Conservation (phyloP, 1,140 invertebrate genomes). For the Hesperophylax magnus region DNA sequence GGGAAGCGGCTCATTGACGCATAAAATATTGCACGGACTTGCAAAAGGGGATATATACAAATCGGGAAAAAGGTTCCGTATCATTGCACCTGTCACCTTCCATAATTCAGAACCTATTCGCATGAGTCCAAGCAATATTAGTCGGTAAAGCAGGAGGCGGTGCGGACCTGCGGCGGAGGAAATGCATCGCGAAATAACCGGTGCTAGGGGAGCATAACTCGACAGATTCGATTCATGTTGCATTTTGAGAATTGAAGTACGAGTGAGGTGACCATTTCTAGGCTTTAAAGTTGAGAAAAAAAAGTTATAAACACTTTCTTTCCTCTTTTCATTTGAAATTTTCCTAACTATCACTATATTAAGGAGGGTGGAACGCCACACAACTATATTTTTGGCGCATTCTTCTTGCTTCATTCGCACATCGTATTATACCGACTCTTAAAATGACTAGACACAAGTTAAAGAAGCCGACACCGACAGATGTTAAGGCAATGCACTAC, state of each 20-base stretch:
- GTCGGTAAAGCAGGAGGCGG: slow-evolving; percentile 5
- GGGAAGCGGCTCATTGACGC: slow-evolving; percentile 56
- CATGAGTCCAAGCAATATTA: slow-evolving; percentile 52
- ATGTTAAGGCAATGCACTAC: too few species aligned
- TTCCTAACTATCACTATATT: too few species aligned
- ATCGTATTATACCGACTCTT: too few species aligned
- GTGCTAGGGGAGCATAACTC: background rate
- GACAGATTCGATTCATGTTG: slow-evolving; percentile 7
- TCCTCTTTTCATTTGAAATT: too few species aligned
- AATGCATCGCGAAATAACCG: slow-evolving; percentile 22
- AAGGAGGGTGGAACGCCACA: too few species aligned
- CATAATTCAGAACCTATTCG: slow-evolving; percentile 55
- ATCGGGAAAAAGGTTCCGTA: slow-evolving; percentile 56
- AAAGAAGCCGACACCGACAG: too few species aligned
- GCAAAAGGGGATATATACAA: slow-evolving; percentile 52
- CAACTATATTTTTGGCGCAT: too few species aligned
- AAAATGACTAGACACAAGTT: too few species aligned
- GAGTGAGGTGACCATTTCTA: background rate
- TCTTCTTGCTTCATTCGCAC: too few species aligned
- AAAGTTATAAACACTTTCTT: too few species aligned
- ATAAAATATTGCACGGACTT: slow-evolving; percentile 57
- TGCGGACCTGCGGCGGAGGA: background rate
- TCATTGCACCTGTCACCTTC: slow-evolving; percentile 59
- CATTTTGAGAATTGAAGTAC: background rate
- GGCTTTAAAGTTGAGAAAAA: too few species aligned